Evolutionary conservation across 2,113 vertebrate genomes (phyloP).

Genomic region (Chauna torquata): DNA sequence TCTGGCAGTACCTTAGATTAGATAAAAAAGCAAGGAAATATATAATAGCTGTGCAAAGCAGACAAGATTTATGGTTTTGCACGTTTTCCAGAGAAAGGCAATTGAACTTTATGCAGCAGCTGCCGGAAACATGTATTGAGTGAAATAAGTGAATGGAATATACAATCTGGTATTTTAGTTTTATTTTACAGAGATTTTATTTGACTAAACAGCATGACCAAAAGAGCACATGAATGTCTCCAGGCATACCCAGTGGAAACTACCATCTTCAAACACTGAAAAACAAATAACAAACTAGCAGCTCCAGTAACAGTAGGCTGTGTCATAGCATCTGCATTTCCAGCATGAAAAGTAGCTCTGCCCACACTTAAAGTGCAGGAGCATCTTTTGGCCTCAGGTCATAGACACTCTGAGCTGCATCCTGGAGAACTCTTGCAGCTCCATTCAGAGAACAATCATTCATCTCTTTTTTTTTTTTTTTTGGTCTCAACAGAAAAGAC

Average conservation of each 20-base stretch:
- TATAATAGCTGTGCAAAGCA: neutral
- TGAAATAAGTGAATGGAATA: neutral
- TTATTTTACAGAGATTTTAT: conserved; percentile 3
- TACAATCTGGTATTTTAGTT: neutral
- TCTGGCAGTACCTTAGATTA: neutral
- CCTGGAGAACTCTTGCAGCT: neutral
- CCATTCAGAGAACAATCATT: neutral
- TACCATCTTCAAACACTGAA: neutral
- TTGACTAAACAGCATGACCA: neutral
- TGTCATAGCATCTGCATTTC: conserved; percentile 50
- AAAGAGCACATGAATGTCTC: neutral
- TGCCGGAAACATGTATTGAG: neutral
- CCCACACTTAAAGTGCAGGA: neutral
- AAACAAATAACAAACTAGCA: conserved; percentile 37
- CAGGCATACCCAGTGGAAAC: neutral
- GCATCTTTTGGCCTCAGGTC: conserved; percentile 9
- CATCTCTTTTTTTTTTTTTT: neutral
- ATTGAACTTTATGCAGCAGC: neutral
- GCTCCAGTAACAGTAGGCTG: neutral
- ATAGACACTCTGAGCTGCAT: neutral
- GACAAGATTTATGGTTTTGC: neutral
- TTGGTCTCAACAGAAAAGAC: neutral
- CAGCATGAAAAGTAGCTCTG: conserved; percentile 36
- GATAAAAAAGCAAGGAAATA: neutral
- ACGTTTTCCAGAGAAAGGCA: neutral